Conservation (phyloP, 2,113 vertebrate species). For the Gadus macrocephalus region DNA sequence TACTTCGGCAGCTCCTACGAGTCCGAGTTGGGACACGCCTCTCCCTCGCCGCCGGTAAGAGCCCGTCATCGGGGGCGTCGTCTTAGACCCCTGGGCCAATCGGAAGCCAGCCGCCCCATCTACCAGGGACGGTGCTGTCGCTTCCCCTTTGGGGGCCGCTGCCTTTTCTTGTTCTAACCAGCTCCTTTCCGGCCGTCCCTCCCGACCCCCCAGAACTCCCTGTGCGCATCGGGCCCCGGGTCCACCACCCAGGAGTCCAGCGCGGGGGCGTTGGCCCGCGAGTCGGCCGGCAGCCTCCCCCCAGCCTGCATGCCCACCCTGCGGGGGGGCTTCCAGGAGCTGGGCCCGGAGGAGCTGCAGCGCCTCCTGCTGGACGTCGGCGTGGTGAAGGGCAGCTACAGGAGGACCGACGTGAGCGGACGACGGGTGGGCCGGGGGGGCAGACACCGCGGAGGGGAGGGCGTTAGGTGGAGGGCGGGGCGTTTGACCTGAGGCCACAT, state of each 20-base stretch:
- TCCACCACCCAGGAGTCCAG: constrained; percentile 74
- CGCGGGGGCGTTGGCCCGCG: constrained; percentile 64
- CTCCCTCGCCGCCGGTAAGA: constrained; percentile 73
- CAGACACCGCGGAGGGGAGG: background rate
- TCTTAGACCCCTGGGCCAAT: too few species aligned
- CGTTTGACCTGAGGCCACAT: too few species aligned
- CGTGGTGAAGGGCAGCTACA: constrained; percentile 76
- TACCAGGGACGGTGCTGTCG: too few species aligned
- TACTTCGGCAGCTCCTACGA: constrained; percentile 96
- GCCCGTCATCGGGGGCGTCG: background rate
- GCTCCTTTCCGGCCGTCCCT: background rate
- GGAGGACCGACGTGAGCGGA: constrained; percentile 72
- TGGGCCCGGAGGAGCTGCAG: constrained; percentile 77
- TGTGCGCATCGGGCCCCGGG: constrained; percentile 79
- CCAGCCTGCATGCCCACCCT: constrained; percentile 75
- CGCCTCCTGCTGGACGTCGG: constrained; percentile 75
- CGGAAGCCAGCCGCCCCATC: too few species aligned
- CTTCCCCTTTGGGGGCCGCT: too few species aligned
- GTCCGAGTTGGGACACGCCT: constrained; percentile 80
- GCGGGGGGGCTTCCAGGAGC: constrained; percentile 80
- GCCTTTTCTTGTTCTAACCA: background rate
- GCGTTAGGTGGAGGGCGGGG: background rate
- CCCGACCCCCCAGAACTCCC: constrained; percentile 79
- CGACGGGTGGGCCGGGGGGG: background rate
- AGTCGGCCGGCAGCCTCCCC: constrained; percentile 58